Evolutionary conservation across 2,888 invertebrate genomes (phyloP).

Genomic region (Erynnis tages): DNA sequence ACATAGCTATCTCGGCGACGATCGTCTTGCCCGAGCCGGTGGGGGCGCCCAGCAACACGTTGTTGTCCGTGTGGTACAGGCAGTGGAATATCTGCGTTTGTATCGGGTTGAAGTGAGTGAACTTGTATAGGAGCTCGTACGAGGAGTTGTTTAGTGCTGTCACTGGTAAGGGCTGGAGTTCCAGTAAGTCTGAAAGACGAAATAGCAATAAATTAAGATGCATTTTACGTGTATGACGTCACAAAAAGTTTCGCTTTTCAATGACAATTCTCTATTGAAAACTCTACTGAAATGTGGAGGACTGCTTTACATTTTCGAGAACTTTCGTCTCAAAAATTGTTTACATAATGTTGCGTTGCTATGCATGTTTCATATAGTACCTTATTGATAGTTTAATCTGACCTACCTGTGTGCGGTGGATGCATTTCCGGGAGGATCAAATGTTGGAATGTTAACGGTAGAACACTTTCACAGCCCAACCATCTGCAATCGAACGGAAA

Average conservation of each 20-base stretch:
- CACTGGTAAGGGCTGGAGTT: constrained; percentile 94
- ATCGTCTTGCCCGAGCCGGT: constrained; percentile 99
- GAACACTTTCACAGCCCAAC: constrained; percentile 81
- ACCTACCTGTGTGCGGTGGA: constrained; percentile 95
- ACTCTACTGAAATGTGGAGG: no score
- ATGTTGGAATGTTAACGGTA: constrained; percentile 89
- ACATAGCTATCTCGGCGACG: constrained; percentile 98
- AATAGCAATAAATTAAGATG: no score
- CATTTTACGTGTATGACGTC: no score
- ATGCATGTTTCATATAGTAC: no score
- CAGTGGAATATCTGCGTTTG: constrained; percentile 99
- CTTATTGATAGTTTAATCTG: no score
- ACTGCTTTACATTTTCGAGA: no score
- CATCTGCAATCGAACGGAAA: constrained; percentile 64
- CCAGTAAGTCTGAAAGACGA: constrained; percentile 87
- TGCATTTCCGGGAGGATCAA: constrained; percentile 94
- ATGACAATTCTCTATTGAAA: no score
- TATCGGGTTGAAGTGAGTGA: constrained; percentile 98
- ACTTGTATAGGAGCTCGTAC: constrained; percentile 92
- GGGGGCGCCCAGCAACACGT: constrained; percentile 96
- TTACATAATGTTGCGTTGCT: no score
- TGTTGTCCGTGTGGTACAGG: constrained; percentile 96
- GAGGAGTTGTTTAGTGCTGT: constrained; percentile 88
- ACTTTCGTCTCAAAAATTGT: no score
- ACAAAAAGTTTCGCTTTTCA: no score